Conservation (phyloP, 2,888 invertebrate species). For the Pomacea canaliculata region DNA sequence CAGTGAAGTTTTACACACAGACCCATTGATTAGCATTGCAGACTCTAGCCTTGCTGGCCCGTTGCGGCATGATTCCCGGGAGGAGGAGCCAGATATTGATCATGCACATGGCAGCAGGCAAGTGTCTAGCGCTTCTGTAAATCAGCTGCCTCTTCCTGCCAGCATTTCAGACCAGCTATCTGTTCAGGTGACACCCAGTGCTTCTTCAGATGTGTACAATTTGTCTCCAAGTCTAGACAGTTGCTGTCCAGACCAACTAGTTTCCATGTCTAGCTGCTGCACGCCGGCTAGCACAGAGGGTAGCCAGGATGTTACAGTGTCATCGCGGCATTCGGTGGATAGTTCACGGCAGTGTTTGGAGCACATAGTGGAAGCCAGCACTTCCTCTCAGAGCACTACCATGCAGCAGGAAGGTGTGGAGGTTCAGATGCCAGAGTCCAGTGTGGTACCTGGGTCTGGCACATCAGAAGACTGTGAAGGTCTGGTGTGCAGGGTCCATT, state of each 20-base stretch:
- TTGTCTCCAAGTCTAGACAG: background rate
- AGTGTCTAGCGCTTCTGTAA: slow-evolving; percentile 12
- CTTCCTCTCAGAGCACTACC: background rate
- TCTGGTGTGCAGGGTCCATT: slow-evolving; percentile 10
- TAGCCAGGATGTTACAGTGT: too few relatives aligned
- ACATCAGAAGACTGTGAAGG: background rate
- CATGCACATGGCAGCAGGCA: too few relatives aligned
- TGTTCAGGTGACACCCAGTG: background rate
- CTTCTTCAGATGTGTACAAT: background rate
- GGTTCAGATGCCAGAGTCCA: slow-evolving; percentile 14
- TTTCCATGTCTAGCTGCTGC: too few relatives aligned
- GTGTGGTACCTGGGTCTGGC: background rate
- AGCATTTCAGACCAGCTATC: background rate
- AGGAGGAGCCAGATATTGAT: background rate
- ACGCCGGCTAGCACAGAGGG: too few relatives aligned
- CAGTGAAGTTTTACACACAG: slow-evolving; percentile 4
- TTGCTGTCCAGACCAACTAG: too few relatives aligned
- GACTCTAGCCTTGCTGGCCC: background rate
- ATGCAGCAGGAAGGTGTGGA: slow-evolving; percentile 3
- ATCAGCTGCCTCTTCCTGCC: background rate
- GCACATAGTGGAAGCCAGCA: too few relatives aligned
- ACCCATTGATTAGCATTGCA: background rate
- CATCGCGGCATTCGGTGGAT: too few relatives aligned
- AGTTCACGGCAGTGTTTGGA: too few relatives aligned
- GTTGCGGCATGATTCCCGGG: background rate